Conservation (phyloP, 2,888 invertebrate genomes). For the Pyrochroa serraticornis region DNA sequence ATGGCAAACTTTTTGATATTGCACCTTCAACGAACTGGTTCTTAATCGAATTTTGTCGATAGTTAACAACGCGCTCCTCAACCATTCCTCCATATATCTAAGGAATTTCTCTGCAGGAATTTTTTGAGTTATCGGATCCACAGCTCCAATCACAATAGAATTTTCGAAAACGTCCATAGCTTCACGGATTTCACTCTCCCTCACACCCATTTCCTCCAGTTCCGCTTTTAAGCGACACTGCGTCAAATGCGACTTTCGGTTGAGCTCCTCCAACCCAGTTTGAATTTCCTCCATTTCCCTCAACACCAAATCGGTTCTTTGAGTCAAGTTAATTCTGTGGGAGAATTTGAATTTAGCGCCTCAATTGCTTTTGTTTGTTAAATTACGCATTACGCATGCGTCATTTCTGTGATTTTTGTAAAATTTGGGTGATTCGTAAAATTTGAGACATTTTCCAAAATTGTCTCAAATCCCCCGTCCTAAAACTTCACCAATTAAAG, state of each 20-base stretch:
- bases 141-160: slow-evolving; percentile 52
- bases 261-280: slow-evolving; percentile 13
- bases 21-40: slow-evolving; percentile 62
- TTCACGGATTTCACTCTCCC: slow-evolving; percentile 60
- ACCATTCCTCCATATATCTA: slow-evolving; percentile 66
- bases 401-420: slow-evolving; percentile 3
- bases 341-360: too few relatives aligned
- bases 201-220: slow-evolving; percentile 60
- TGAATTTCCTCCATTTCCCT: slow-evolving; percentile 31
- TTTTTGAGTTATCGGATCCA: slow-evolving; percentile 63
- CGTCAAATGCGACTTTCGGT: slow-evolving; percentile 20
- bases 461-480: background rate
- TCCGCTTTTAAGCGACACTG: slow-evolving; percentile 27
- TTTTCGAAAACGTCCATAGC: slow-evolving; percentile 60
- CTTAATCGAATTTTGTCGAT: slow-evolving; percentile 65
- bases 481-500: background rate
- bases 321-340: slow-evolving; percentile 29
- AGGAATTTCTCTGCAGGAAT: slow-evolving; percentile 65
- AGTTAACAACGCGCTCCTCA: slow-evolving; percentile 60
- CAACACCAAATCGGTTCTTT: slow-evolving; percentile 32
- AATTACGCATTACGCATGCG: too few relatives aligned
- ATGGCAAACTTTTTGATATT: slow-evolving; percentile 60
- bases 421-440: background rate
- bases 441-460: background rate
- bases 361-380: background rate